A percentile compares a stretch with the other conserved stretches of the same genome.
Evolutionary conservation across 2,888 invertebrate genomes (phyloP).

Genomic region (Tricholauxania praeusta): DNA sequence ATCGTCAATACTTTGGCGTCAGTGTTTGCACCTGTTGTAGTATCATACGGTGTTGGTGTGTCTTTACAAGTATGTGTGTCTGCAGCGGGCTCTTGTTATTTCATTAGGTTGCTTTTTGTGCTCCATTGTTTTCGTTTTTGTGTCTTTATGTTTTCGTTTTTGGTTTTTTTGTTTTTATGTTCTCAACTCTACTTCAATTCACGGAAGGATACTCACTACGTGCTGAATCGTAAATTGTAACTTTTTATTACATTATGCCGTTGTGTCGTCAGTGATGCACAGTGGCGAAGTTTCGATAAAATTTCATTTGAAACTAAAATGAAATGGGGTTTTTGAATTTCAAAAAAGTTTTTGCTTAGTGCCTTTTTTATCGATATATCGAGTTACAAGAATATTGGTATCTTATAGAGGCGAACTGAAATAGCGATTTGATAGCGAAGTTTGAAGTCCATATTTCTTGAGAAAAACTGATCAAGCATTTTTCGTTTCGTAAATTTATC

Average conservation of each 20-base stretch:
- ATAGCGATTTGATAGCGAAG: too few species aligned
- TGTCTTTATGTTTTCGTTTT: constrained; percentile 22
- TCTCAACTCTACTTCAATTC: constrained; percentile 13
- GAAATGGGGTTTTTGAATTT: too few species aligned
- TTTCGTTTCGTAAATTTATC: too few species aligned
- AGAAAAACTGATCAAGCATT: too few species aligned
- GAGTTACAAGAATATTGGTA: too few species aligned
- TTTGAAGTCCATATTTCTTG: too few species aligned
- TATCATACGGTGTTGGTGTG: not conserved
- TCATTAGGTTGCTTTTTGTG: constrained; percentile 32
- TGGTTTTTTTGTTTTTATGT: constrained; percentile 8
- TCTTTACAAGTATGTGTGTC: not conserved
- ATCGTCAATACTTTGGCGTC: not conserved
- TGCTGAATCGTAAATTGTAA: constrained; percentile 62
- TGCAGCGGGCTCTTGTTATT: not conserved
- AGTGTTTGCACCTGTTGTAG: constrained; percentile 10
- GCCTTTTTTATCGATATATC: too few species aligned
- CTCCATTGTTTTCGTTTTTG: constrained; percentile 37
- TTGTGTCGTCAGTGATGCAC: not conserved
- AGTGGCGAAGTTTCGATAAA: too few species aligned
- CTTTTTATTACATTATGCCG: constrained; percentile 64
- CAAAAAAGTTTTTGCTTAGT: too few species aligned
- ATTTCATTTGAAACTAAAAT: too few species aligned
- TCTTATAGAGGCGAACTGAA: too few species aligned
- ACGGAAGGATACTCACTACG: constrained; percentile 18